Evolutionary conservation across 2,888 invertebrate genomes (phyloP).

Genomic region (Octonoba sinensis): DNA sequence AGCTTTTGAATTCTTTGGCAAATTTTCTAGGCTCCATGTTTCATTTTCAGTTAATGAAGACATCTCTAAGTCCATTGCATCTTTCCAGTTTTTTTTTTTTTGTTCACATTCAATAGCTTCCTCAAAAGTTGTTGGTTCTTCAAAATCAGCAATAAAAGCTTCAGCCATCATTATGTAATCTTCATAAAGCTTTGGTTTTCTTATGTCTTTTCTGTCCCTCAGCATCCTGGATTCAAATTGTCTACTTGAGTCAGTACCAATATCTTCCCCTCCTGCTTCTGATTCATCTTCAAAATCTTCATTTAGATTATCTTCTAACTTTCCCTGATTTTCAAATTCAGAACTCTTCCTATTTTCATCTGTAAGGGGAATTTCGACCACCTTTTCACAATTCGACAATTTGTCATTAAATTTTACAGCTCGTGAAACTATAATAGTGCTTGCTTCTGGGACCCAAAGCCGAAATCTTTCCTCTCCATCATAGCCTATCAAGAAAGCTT

Average conservation of each 20-base stretch:
- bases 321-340: not conserved
- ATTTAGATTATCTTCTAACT: not conserved
- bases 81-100: constrained; percentile 19
- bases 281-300: not conserved
- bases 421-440: not conserved
- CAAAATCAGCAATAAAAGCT: constrained; percentile 17
- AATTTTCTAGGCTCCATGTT: constrained; percentile 15
- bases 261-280: no score
- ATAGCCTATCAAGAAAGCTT: constrained; percentile 63
- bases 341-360: not conserved
- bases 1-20: constrained; percentile 9
- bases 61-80: constrained; percentile 24
- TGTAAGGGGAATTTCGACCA: no score
- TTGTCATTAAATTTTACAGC: constrained; percentile 7
- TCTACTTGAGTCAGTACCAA: not conserved
- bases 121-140: constrained; percentile 11
- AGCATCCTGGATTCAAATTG: not conserved
- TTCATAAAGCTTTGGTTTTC: constrained; percentile 6
- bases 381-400: no score
- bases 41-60: constrained; percentile 14
- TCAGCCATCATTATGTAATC: constrained; percentile 9
- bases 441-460: not conserved
- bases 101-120: constrained; percentile 19
- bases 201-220: not conserved
- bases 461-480: constrained; percentile 15